A percentile compares a stretch with the other conserved stretches of the same genome.
phyloP scores from a whole-genome alignment of 2,888 invertebrate species.

The Lasioglossum villosulum region DNA sequence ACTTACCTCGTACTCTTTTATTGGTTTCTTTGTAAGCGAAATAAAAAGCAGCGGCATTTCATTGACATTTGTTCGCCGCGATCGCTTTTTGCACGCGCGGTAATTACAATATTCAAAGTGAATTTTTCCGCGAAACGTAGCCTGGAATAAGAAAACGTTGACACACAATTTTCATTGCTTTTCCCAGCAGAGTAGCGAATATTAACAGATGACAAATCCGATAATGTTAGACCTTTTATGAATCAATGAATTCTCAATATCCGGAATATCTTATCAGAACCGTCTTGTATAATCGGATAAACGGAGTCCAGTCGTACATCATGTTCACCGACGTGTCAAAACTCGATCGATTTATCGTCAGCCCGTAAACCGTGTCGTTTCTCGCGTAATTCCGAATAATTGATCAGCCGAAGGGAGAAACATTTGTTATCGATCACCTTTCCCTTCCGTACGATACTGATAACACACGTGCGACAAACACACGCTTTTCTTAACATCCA shows the following conservation, averaged over 20 bases:
- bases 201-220: not conserved
- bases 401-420: constrained; percentile 37
- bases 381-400: constrained; percentile 40
- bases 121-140: not conserved
- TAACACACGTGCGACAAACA: not conserved
- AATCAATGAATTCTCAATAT: not conserved
- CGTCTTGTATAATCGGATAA: not conserved
- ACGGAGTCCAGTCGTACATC: not conserved
- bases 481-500: not conserved
- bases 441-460: constrained; percentile 32
- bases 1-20: not conserved
- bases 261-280: not conserved
- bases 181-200: not conserved
- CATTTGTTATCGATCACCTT: constrained; percentile 58
- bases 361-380: constrained; percentile 22
- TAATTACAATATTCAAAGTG: not conserved
- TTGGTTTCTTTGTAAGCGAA: not conserved
- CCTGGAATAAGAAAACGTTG: not conserved
- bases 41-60: not conserved
- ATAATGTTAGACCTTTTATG: not conserved
- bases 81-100: not conserved
- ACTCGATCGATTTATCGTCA: constrained; percentile 40
- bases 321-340: not conserved
- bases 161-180: not conserved
- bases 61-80: not conserved